phyloP scores from a whole-genome alignment of 2,797 vertebrate species.

The Neomorphus geoffroyi region DNA sequence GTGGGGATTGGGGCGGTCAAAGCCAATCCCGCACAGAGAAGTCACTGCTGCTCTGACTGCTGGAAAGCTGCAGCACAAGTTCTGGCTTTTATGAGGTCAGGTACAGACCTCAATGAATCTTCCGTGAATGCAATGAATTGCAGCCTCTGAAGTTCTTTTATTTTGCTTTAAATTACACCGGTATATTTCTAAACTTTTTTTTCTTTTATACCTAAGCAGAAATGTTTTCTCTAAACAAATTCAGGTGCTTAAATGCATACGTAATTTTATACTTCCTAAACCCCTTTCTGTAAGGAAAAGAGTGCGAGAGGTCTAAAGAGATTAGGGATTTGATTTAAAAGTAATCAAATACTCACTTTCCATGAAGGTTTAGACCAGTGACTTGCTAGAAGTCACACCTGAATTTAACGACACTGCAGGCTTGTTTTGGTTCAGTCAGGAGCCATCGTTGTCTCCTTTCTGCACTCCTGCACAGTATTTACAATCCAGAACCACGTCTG shows the following conservation, averaged over 20 bases:
- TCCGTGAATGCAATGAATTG: conserved; percentile 6
- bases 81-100: not conserved
- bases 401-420: not conserved
- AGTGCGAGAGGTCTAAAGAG: not conserved
- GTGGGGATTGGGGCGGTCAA: not conserved
- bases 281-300: not conserved
- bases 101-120: not conserved
- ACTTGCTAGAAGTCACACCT: not conserved
- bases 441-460: not conserved
- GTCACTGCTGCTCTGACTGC: not conserved
- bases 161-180: not conserved
- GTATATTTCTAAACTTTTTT: not conserved
- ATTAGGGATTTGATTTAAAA: conserved; percentile 19
- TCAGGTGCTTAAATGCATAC: not conserved
- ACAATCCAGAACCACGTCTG: not conserved
- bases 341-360: conserved; percentile 9
- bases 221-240: conserved; percentile 11
- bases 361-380: not conserved
- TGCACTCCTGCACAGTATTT: not conserved
- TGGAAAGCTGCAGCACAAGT: not conserved
- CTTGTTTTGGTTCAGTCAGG: not conserved
- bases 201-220: not conserved
- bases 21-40: not conserved
- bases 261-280: not conserved
- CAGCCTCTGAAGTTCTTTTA: not conserved